These are phyloP conservation scores for Panthera leo DNA, from an alignment of 2,113 vertebrate genomes.

Conservation along the genomic window DNA sequence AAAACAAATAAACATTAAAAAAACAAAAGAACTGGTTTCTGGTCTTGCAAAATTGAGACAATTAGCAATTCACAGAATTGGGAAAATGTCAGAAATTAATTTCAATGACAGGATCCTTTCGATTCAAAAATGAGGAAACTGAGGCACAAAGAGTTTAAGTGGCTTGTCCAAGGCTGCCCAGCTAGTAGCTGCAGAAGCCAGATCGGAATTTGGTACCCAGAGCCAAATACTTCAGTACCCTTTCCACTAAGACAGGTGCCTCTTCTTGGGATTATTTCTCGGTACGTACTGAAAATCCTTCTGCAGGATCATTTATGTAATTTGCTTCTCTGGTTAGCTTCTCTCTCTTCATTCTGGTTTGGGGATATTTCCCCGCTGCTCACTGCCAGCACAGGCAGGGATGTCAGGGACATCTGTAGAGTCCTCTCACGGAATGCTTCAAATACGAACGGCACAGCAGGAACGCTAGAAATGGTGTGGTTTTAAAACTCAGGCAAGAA, in stretches of 20 bases:
- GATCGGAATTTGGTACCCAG: neutral
- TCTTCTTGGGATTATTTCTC: constrained; percentile 7
- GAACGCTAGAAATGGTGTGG: neutral
- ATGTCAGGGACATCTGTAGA: neutral
- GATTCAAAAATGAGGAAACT: neutral
- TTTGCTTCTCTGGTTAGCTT: neutral
- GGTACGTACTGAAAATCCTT: neutral
- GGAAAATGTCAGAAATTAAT: neutral
- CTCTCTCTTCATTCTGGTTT: neutral
- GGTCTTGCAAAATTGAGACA: neutral
- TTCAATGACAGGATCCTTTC: neutral
- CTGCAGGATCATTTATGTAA: neutral
- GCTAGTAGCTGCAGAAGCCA: neutral
- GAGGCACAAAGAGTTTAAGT: neutral
- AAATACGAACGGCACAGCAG: neutral
- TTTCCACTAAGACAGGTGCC: neutral
- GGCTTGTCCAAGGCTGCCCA: neutral
- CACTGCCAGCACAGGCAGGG: neutral
- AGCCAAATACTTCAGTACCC: neutral
- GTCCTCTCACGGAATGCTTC: constrained; percentile 2
- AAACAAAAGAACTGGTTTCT: neutral
- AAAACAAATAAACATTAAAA: too few species aligned
- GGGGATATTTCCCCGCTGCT: neutral
- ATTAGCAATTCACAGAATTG: neutral
- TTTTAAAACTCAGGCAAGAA: constrained; percentile 47